phyloP scores from a whole-genome alignment of 2,888 invertebrate species.

The Chloromyia formosa region DNA sequence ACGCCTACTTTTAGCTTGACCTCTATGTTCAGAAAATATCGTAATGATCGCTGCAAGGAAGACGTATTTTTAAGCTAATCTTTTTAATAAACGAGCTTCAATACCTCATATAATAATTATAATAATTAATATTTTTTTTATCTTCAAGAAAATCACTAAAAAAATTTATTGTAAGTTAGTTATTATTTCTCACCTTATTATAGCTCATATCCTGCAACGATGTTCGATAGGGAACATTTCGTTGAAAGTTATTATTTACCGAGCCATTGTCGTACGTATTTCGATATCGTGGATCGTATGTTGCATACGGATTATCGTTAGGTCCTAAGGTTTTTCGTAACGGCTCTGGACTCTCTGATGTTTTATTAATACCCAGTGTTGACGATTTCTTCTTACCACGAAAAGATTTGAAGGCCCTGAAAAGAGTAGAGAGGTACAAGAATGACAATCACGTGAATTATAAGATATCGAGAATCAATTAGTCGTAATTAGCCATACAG shows the following conservation, averaged over 20 bases:
- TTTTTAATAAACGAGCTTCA: too few species aligned
- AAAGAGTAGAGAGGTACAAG: slow-evolving; percentile 38
- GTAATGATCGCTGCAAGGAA: too few species aligned
- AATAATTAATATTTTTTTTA: too few species aligned
- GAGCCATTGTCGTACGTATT: slow-evolving; percentile 52
- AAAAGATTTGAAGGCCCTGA: slow-evolving; percentile 61
- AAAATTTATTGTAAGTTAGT: too few species aligned
- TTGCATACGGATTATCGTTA: slow-evolving; percentile 53
- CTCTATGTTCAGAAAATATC: too few species aligned
- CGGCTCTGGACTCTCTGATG: slow-evolving; percentile 62
- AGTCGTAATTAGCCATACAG: too few species aligned
- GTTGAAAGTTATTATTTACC: slow-evolving; percentile 53
- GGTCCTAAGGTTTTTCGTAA: slow-evolving; percentile 54
- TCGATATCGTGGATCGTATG: slow-evolving; percentile 55
- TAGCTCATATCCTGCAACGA: slow-evolving; percentile 59
- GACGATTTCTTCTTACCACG: slow-evolving; percentile 62
- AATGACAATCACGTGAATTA: too few species aligned
- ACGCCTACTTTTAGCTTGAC: too few species aligned
- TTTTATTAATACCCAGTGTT: slow-evolving; percentile 63
- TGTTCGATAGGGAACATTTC: slow-evolving; percentile 56
- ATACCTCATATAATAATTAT: too few species aligned
- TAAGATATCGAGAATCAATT: too few species aligned
- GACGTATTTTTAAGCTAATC: too few species aligned
- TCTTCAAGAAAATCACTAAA: too few species aligned
- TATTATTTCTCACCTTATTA: slow-evolving; percentile 53